Evolutionary conservation across 2,888 invertebrate species (phyloP).

Genomic region (Harpalus rufipes): DNA sequence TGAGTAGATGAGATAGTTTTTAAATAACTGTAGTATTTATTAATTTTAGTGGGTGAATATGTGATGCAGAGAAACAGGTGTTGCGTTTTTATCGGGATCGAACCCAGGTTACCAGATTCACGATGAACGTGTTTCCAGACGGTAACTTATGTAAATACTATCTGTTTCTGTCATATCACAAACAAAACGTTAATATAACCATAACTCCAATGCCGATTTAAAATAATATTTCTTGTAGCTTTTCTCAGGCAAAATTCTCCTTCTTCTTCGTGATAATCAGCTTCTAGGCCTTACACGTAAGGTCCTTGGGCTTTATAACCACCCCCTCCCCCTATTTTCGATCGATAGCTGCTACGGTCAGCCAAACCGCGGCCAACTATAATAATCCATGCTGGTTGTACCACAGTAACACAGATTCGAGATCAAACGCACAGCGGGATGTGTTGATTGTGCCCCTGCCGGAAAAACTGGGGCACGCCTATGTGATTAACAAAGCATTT

Average conservation of each 20-base stretch:
- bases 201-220: too few species aligned
- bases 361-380: conserved; percentile 25
- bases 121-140: too few species aligned
- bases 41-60: too few species aligned
- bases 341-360: conserved; percentile 29
- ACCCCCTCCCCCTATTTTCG: background rate
- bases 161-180: too few species aligned
- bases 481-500: conserved; percentile 25
- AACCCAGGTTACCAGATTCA: too few species aligned
- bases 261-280: conserved; percentile 4
- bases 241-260: background rate
- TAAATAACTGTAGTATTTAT: too few species aligned
- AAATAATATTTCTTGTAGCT: background rate
- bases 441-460: background rate
- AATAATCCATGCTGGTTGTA: conserved; percentile 31
- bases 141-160: too few species aligned
- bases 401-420: conserved; percentile 14
- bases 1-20: too few species aligned
- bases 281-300: conserved; percentile 20
- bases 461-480: conserved; percentile 3
- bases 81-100: too few species aligned
- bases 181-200: too few species aligned
- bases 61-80: too few species aligned
- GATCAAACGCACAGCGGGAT: background rate
- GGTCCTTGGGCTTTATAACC: background rate